Evolutionary conservation across 2,888 invertebrate genomes (phyloP).

Genomic region (Stenolophus ochropezus): DNA sequence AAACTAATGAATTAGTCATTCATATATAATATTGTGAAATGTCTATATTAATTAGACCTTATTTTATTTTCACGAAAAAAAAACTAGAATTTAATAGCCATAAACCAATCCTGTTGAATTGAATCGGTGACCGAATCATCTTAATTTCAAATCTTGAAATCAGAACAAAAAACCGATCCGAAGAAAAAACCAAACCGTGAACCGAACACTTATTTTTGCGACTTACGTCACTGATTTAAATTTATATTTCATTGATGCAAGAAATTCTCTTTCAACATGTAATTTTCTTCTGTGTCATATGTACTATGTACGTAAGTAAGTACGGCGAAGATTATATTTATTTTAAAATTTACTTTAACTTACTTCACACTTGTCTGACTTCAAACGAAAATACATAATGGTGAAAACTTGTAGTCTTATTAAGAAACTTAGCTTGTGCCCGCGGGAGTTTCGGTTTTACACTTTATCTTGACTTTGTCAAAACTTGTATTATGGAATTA

Average conservation of each 20-base stretch:
- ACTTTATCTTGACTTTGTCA: neutral
- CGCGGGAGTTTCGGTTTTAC: neutral
- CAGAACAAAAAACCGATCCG: too few relatives aligned
- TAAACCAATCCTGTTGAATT: too few relatives aligned
- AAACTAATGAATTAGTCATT: neutral
- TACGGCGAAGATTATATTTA: too few relatives aligned
- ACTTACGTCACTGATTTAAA: too few relatives aligned
- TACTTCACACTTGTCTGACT: neutral
- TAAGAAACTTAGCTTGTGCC: neutral
- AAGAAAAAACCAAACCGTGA: too few relatives aligned
- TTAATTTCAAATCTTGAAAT: too few relatives aligned
- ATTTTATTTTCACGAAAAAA: too few relatives aligned
- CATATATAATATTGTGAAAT: neutral
- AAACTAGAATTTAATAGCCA: too few relatives aligned
- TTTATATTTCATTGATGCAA: too few relatives aligned
- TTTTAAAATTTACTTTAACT: neutral
- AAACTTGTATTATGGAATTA: neutral
- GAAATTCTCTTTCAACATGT: neutral
- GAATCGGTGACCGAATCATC: too few relatives aligned
- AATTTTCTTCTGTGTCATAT: neutral
- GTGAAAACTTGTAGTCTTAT: neutral
- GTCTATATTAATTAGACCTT: too few relatives aligned
- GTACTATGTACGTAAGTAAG: neutral
- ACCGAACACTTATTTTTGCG: too few relatives aligned
- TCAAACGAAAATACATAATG: neutral